Evolutionary conservation across 2,888 invertebrate genomes (phyloP), one percentile per base, ranked within the genome.

Genomic region (Acanthosoma haemorrhoidale): DNA sequence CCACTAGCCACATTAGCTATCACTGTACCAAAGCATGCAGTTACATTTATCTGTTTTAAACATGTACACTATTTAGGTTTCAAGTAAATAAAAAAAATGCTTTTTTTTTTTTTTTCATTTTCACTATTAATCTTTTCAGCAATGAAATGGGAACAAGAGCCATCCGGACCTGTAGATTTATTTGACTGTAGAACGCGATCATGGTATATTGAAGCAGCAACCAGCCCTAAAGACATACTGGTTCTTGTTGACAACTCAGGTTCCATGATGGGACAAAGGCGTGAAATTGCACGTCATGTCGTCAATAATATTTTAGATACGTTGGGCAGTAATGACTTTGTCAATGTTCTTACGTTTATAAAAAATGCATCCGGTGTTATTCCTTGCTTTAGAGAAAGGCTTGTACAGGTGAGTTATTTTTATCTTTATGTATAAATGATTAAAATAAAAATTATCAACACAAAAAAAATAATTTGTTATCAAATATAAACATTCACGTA

Each of bases 121-220:
- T 66, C 31, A 25, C 13, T 9, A 29, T 39, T 2, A 31, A n/a
- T n/a, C n/a, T 51, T 72, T 76, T 32, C 76, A 83, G 92, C 92
- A 60, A 87, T 90, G 82, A 87, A 87, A 77, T 92, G 92, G 92
- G 84, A 84, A 75, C 87, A 87, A 75, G 67, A 63, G 21, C 72
- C 72, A 18, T 43, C 69, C 15, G 57, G 58, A 13, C 88, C 90
- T 57, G 90, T 92, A 38, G 98, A 99, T 81, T 86, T 85, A 72
- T 85, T 71, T 80, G 98, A 99, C 80, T 96, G 95, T 77, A 86
- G 97, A 70, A 90, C 92, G 58, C 85, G 91, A 71, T 92, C 93
- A 36, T 97, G 96, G 96, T 99, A 95, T 79, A 95, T 98, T 75
- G 94, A 96, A 82, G 97, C 97, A 0, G 95, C 98, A 0, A 96